Conservation (phyloP, 2,888 invertebrate genomes). For the Aspidapion aeneum region DNA sequence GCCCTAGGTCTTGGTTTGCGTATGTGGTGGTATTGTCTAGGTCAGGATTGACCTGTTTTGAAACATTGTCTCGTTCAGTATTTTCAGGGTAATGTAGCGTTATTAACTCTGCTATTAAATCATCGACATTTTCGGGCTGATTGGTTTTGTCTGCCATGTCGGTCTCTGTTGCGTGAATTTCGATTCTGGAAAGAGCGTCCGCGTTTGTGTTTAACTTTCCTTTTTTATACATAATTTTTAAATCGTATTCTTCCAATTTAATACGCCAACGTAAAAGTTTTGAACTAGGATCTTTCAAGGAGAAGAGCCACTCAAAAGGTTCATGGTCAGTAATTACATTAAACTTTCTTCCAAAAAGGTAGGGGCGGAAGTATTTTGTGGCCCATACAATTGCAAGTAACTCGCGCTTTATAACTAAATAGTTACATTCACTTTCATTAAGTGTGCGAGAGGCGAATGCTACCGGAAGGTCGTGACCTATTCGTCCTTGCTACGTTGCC, state of each 20-base stretch:
- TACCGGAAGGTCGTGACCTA: neutral
- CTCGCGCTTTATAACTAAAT: no score
- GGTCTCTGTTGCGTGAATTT: no score
- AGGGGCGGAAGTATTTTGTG: conserved; percentile 2
- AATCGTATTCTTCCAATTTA: neutral
- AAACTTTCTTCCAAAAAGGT: neutral
- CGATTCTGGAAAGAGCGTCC: neutral
- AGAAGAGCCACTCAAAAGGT: conserved; percentile 7
- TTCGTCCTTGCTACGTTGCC: neutral
- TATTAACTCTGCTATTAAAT: no score
- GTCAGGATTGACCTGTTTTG: no score
- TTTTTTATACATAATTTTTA: neutral
- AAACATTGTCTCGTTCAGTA: no score
- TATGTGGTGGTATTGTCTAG: conserved; percentile 15
- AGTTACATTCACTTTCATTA: no score
- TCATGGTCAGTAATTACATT: conserved; percentile 4
- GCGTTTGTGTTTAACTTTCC: neutral
- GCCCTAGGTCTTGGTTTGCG: no score
- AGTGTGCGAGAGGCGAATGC: neutral
- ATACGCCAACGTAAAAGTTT: neutral
- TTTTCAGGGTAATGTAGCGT: no score
- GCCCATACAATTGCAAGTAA: conserved; percentile 1
- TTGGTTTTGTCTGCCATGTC: no score
- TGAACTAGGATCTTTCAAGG: conserved; percentile 2
- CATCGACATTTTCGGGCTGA: no score